Conservation (phyloP, 1,140 invertebrate species). For the Oscheius sp. region DNA sequence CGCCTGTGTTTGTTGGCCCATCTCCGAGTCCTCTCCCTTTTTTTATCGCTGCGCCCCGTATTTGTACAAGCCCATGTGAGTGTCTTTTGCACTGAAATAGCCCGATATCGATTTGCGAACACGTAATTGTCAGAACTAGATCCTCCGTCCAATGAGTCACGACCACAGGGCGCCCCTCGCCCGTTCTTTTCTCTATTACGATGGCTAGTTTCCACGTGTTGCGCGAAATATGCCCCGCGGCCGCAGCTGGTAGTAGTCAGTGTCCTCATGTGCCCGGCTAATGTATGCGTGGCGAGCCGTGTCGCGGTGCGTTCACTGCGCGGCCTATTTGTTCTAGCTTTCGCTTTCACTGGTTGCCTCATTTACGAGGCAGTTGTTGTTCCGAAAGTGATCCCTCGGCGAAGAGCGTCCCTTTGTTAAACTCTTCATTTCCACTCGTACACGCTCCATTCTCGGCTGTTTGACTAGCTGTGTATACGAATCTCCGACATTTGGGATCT, state of each 20-base stretch:
- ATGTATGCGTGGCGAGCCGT: not conserved
- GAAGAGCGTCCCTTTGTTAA: not conserved
- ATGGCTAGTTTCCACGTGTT: not conserved
- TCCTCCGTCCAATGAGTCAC: not conserved
- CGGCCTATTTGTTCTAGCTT: constrained; percentile 13
- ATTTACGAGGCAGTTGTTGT: not conserved
- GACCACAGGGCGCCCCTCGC: no score
- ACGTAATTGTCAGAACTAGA: not conserved
- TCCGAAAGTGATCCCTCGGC: not conserved
- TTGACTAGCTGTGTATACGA: no score
- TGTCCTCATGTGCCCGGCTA: not conserved
- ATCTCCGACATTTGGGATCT: no score
- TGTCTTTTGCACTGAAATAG: not conserved
- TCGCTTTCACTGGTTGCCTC: not conserved
- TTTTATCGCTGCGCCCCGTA: not conserved
- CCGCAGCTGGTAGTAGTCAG: not conserved
- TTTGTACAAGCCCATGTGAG: not conserved
- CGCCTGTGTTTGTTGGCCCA: no score
- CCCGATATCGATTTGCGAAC: not conserved
- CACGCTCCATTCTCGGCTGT: no score
- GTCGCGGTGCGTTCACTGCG: not conserved
- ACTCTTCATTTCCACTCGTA: no score
- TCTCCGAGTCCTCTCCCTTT: not conserved
- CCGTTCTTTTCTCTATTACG: no score
- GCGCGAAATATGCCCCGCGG: not conserved